phyloP scores from a whole-genome alignment of 2,113 vertebrate genomes.

The Oostethus manadensis region DNA sequence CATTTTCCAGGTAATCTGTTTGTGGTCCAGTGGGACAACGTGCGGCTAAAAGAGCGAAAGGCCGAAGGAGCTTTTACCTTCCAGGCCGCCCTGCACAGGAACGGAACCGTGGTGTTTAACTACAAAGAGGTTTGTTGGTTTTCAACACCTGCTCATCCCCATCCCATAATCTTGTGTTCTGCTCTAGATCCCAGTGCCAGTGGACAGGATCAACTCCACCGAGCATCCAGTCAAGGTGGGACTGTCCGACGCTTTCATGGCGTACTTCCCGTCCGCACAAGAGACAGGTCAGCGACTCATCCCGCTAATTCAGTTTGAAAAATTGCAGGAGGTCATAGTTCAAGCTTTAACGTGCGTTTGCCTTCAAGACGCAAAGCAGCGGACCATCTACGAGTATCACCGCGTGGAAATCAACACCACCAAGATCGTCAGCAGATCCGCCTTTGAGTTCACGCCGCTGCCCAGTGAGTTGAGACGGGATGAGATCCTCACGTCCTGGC shows the following conservation, averaged over 20 bases:
- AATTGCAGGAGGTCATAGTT: background rate
- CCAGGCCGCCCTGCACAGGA: conserved; percentile 79
- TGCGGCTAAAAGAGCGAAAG: conserved; percentile 81
- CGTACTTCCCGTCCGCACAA: conserved; percentile 67
- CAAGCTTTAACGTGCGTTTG: background rate
- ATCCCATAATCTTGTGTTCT: background rate
- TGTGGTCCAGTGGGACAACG: conserved; percentile 87
- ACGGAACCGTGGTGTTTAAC: conserved; percentile 81
- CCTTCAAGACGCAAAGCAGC: conserved; percentile 71
- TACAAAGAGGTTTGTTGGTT: conserved; percentile 78
- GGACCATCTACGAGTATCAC: conserved; percentile 92
- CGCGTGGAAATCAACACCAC: conserved; percentile 83
- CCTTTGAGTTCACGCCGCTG: conserved; percentile 86
- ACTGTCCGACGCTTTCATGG: conserved; percentile 92
- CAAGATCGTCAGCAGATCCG: conserved; percentile 74
- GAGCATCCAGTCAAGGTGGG: conserved; percentile 93
- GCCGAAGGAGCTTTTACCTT: conserved; percentile 82
- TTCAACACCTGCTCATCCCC: background rate
- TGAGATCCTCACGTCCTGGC: background rate
- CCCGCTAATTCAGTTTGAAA: background rate
- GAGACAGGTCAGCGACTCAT: conserved; percentile 71
- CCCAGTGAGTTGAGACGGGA: conserved; percentile 79
- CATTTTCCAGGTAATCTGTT: conserved; percentile 76
- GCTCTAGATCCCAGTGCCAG: conserved; percentile 81
- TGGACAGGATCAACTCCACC: conserved; percentile 80